Evolutionary conservation across 2,888 invertebrate species (phyloP).

Genomic region (Aradus depressus): DNA sequence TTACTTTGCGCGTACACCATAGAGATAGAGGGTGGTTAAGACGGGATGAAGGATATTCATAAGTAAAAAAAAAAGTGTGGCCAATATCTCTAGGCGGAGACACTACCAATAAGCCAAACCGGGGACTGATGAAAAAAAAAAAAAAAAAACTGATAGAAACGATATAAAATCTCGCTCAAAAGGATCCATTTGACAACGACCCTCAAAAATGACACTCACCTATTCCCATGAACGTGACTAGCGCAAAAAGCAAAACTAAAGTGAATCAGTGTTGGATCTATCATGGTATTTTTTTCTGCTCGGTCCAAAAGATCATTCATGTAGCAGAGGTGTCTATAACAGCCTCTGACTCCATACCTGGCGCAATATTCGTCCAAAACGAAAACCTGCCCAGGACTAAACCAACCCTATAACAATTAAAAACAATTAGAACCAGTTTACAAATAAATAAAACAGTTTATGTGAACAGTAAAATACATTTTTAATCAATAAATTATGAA

Average conservation of each 20-base stretch:
- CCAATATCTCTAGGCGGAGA: no score
- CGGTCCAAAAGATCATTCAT: slow-evolving; percentile 88
- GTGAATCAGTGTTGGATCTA: slow-evolving; percentile 97
- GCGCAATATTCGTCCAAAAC: slow-evolving; percentile 97
- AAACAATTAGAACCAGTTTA: slow-evolving; percentile 7
- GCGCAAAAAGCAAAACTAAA: slow-evolving; percentile 99
- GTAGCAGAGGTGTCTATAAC: slow-evolving; percentile 93
- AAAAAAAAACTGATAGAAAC: neutral
- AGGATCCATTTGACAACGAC: neutral
- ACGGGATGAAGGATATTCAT: no score
- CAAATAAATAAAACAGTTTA: neutral
- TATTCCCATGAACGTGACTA: slow-evolving; percentile 97
- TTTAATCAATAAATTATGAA: neutral
- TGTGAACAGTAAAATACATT: neutral
- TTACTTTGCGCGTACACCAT: no score
- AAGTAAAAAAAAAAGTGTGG: no score
- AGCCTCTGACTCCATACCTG: slow-evolving; percentile 91
- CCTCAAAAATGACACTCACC: slow-evolving; percentile 46
- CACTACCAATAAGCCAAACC: no score
- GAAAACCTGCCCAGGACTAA: slow-evolving; percentile 97
- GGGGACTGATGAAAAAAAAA: neutral
- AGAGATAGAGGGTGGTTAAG: no score
- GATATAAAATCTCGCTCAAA: no score
- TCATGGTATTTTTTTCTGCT: slow-evolving; percentile 83
- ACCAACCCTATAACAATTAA: slow-evolving; percentile 74